Evolutionary conservation across 2,888 invertebrate genomes (phyloP), one percentile per base, ranked within the genome.

Genomic region (Drosophila anomalipes): DNA sequence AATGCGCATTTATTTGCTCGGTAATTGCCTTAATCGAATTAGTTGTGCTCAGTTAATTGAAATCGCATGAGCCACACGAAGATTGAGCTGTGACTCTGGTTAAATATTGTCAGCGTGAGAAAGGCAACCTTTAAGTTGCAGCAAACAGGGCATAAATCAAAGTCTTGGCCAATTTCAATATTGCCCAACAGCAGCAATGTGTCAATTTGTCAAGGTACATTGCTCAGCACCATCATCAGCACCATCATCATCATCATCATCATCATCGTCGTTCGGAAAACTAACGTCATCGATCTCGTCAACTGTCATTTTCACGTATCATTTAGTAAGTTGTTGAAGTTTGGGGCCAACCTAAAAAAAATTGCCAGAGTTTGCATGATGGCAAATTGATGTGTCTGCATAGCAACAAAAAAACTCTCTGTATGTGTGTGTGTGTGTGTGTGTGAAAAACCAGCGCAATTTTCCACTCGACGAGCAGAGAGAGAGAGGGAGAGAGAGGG

Each of bases 221-320:
- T 85, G 86, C 74, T 89, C 85, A 87, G 77, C 61, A 51, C 52
- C 57, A 78, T 52, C 54, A 68, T 75, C 78, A 63, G 61, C 81
- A 63, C 61, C 82, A 76, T 60, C 86, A 74, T 64, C 80, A 53
- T 57, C 65, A 33, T 30, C 61, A 28, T 44, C 52, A 32, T 54
- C 61, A 59, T 39, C 76, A 58, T 35, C 71, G 62, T 52, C 59
- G 64, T 60, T 64, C 62, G 65, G 76, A 83, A 88, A 86, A 90
- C 87, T 89, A 91, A 87, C 91, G 90, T 93, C 92, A 93, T 93
- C 93, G 92, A 93, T 93, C 92, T 93, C 90, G 91, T 91, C 89
- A 89, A 86, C 90, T 92, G 92, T 92, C 92, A 92, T 92, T 93
- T 93, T 93, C 91, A 92, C 92, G 92, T 92, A 92, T 92, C 93